Evolutionary conservation across 1,140 invertebrate genomes (phyloP).

Genomic region (Matsumurasca onukii): DNA sequence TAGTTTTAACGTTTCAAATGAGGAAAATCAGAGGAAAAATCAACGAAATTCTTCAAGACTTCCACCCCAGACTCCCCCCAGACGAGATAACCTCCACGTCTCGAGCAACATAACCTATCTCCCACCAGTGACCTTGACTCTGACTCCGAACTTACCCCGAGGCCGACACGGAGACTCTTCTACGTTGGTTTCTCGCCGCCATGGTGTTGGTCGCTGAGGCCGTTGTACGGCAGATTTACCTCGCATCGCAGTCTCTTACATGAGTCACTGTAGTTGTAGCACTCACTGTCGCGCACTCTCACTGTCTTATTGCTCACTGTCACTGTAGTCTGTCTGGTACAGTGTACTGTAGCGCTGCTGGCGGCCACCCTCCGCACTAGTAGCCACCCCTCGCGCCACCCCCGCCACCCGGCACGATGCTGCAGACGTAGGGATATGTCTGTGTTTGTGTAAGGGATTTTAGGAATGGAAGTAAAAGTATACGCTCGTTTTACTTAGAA

Average conservation of each 20-base stretch:
- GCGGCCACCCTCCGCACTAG: background rate
- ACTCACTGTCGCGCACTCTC: background rate
- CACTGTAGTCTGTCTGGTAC: background rate
- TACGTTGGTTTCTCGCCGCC: slow-evolving; percentile 21
- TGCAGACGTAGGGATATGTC: no score
- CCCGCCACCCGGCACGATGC: no score
- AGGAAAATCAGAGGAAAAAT: no score
- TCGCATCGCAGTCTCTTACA: slow-evolving; percentile 9
- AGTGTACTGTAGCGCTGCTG: background rate
- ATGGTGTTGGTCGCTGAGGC: slow-evolving; percentile 9
- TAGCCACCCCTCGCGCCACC: background rate
- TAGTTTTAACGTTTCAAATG: no score
- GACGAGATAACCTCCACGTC: no score
- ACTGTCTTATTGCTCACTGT: background rate
- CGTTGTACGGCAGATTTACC: background rate
- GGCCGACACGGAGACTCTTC: slow-evolving; percentile 13
- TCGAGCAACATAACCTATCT: no score
- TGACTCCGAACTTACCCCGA: slow-evolving; percentile 7
- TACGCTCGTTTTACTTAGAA: no score
- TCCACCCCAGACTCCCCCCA: no score
- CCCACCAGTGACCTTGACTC: no score
- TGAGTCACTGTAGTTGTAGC: slow-evolving; percentile 3
- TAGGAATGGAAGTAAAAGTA: no score
- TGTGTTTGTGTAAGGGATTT: no score
- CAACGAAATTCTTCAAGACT: no score